Base-by-base conservation (phyloP, 2,888 invertebrate genomes). In the Meiosimyza decipiens region DNA sequence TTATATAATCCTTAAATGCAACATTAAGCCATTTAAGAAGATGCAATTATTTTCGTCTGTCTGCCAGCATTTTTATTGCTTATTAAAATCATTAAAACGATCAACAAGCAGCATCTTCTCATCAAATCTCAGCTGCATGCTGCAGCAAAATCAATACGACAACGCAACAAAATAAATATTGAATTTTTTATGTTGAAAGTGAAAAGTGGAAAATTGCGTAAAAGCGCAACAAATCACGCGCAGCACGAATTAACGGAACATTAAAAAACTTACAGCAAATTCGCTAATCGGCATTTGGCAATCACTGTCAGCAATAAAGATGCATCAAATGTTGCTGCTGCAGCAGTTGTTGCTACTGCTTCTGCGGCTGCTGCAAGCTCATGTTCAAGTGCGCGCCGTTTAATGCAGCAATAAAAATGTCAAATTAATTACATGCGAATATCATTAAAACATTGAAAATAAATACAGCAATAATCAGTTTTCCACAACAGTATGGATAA, bases 101-200 rank as follows among this genome's bases (percentile, higher is more conserved):
- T 15, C 13, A 51, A 15, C 52, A 51, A n/a, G 15, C 52, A 15
- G n/a, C 57, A 57, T 13, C 57, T 16, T 60, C 7, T 2, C n/a
- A 59, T 28, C 22, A 22, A 22, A 1, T 22, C 22, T 22, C 1
- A 22, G 22, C 1, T 22, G 1, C 15, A 59, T 28, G 55, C 55
- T 18, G 22, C 52, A 51, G 3, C 13, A 54, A 54, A 54, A n/a
- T 57, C 40, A 57, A 57, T 22, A 57, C 1, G 6, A 22, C 33
- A 6, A 40, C 22, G 5, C 59, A 11, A 54, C 15, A 54, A 13
- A 9, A 16, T 54, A 6, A 54, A 16, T 6, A 33, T 28, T 15
- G 59, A 18, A 18, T 15, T 60, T 22, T 15, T 15, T 60, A 7
- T 22, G 64, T 64, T 64, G 50, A 60, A 60, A 64, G 28, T 64